Evolutionary conservation across 1,140 invertebrate genomes (phyloP), one percentile per base, ranked within the genome.

Genomic region (Leptinotarsa lineolata): DNA sequence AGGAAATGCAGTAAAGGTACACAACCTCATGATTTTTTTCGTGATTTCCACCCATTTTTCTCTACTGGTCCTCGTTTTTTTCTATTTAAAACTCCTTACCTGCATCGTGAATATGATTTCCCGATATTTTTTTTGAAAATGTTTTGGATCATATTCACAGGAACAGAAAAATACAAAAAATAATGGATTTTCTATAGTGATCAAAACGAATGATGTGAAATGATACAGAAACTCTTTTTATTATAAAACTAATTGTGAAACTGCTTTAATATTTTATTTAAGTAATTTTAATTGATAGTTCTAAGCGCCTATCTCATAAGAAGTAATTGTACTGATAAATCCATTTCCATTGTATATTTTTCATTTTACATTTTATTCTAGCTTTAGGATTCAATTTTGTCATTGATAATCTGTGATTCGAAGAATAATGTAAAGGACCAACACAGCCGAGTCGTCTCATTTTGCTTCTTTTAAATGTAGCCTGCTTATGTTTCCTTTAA

Each of bases 241-340:
- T 24, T 24, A 24, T 64, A 30, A 16, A 64, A 22, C n/a, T 66
- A 39, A 66, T 39, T n/a, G 30, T 63, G 20, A 44, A 58, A 75
- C 67, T 68, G 66, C 70, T 75, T 76, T 72, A 72, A 76, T 48
- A 70, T 46, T 73, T 76, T 75, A 74, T 70, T 18, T 66, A 67
- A 20, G 39, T 66, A n/a, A 16, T 66, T 70, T 70, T 70, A 72
- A 59, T 72, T 75, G 64, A 39, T 73, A 70, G 66, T 70, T 76
- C 70, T 68, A 48, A 46, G 48, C 39, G 8, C 39, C 0, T 20
- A 73, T 18, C n/a, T 65, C 61, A 66, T 59, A 30, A 45, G 15
- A 75, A n/a, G 63, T 66, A 67, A 54, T 73, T 71, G 69, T 73
- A 74, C 72, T 76, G 72, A 73, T 76, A 68, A 39, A 11, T 59